These are phyloP conservation scores for Zeuzera pyrina DNA, from an alignment of 2,888 invertebrate species.

Conservation along the genomic window DNA sequence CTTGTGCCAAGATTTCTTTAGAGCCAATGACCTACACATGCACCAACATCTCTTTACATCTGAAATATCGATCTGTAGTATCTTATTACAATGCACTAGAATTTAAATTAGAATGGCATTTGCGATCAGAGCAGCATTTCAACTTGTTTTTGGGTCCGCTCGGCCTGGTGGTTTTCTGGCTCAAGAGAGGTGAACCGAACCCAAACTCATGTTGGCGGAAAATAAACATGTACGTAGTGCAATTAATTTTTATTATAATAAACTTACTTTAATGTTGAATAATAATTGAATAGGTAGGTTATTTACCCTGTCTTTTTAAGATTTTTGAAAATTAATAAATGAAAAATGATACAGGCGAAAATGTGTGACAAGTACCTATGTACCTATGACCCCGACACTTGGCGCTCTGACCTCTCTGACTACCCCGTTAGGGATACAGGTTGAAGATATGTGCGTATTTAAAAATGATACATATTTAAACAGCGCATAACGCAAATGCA, in stretches of 20 bases:
- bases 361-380: too few species aligned
- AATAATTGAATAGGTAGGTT: too few species aligned
- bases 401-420: too few species aligned
- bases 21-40: slow-evolving; percentile 57
- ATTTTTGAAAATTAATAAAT: too few species aligned
- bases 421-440: too few species aligned
- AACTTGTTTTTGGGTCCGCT: slow-evolving; percentile 5
- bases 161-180: slow-evolving; percentile 36
- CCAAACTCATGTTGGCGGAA: slow-evolving; percentile 22
- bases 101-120: slow-evolving; percentile 17
- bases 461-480: too few species aligned
- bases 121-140: slow-evolving; percentile 7
- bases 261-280: not conserved
- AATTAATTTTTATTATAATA: not conserved
- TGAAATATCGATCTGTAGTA: not conserved
- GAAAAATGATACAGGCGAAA: too few species aligned
- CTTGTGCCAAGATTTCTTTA: slow-evolving; percentile 63
- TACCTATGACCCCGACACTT: too few species aligned
- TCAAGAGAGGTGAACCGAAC: slow-evolving; percentile 30
- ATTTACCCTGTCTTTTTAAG: too few species aligned
- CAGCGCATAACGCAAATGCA: too few species aligned
- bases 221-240: slow-evolving; percentile 20
- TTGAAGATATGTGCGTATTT: too few species aligned
- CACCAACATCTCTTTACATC: slow-evolving; percentile 20
- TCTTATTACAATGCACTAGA: slow-evolving; percentile 18